These are phyloP conservation scores for Diorhabda elongata DNA, from an alignment of 1,140 invertebrate genomes.

Conservation along the genomic window DNA sequence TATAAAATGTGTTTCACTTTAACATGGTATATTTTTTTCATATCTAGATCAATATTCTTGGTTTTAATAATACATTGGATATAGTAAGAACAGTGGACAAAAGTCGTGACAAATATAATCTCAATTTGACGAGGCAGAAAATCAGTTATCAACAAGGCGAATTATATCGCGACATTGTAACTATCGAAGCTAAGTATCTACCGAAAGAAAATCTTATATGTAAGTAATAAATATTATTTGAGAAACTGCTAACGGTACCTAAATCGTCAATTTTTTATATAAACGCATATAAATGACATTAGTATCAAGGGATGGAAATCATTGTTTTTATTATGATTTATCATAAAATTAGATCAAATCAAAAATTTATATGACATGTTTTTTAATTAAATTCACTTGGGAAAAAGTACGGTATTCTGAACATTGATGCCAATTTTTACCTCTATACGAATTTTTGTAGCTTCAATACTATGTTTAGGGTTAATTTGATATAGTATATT, in stretches of 20 bases:
- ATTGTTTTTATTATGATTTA: too few species aligned
- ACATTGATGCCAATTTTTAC: too few species aligned
- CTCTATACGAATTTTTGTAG: too few species aligned
- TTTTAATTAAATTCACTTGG: too few species aligned
- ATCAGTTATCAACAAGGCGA: slow-evolving; percentile 14
- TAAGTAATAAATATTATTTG: slow-evolving; percentile 5
- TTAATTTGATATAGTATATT: too few species aligned
- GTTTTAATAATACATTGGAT: slow-evolving; percentile 21
- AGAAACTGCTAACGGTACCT: background rate
- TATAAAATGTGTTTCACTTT: too few species aligned
- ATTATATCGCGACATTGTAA: slow-evolving; percentile 20
- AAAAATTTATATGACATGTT: too few species aligned
- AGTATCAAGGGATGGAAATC: too few species aligned
- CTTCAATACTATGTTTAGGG: too few species aligned
- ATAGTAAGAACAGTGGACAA: slow-evolving; percentile 16
- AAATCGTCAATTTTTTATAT: slow-evolving; percentile 11
- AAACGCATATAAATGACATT: too few species aligned
- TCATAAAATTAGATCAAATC: too few species aligned
- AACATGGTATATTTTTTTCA: background rate
- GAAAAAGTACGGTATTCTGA: too few species aligned
- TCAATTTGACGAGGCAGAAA: slow-evolving; percentile 10
- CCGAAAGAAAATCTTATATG: slow-evolving; percentile 13
- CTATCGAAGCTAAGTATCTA: slow-evolving; percentile 10
- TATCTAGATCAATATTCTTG: slow-evolving; percentile 16
- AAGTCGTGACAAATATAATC: slow-evolving; percentile 12